Base-by-base conservation (phyloP, 1,140 invertebrate species). In the Neotoxoptera formosana region DNA sequence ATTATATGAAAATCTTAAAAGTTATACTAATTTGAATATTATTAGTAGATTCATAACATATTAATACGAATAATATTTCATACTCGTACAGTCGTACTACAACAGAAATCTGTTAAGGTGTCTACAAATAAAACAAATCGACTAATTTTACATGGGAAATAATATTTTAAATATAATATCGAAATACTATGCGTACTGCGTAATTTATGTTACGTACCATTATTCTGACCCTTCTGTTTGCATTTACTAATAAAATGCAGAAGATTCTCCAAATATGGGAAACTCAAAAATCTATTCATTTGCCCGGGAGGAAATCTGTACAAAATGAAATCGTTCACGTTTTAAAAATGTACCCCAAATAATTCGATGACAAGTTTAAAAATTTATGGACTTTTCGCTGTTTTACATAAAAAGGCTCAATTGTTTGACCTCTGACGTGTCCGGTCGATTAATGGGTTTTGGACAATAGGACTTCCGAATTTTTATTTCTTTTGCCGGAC, bases 341-440 rank as follows among this genome's bases (percentile, higher is more conserved):
- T 93, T 93, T 84, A 93, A 93, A 93, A 93, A 83, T 83, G 20
- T 92, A 76, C 90, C 60, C 90, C 47, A 83, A 51, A 92, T 93
- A 93, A 93, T 93, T 93, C 81, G 91, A 93, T 93, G 91, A 93
- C 91, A 93, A 93, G 91, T 93, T 93, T 93, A 84, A 93, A 93
- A 93, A 93, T 93, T 93, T 93, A 93, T 93, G 91, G 91, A 93
- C 91, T 93, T 93, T 93, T 93, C 91, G 91, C 81, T 93, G 81
- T 93, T 93, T 93, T 93, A 93, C 91, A 93, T 93, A 93, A 93
- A 93, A 93, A 93, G 91, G 81, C 67, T 25, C 91, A 41, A 93
- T 93, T 93, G 91, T 93, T 93, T 93, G 91, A 93, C 91, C 91
- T 93, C 91, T 93, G 91, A 93, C 91, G 81, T 93, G 91, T 93